Evolutionary conservation across 1,140 invertebrate genomes (phyloP).

Genomic region (Vanessa tameamea): DNA sequence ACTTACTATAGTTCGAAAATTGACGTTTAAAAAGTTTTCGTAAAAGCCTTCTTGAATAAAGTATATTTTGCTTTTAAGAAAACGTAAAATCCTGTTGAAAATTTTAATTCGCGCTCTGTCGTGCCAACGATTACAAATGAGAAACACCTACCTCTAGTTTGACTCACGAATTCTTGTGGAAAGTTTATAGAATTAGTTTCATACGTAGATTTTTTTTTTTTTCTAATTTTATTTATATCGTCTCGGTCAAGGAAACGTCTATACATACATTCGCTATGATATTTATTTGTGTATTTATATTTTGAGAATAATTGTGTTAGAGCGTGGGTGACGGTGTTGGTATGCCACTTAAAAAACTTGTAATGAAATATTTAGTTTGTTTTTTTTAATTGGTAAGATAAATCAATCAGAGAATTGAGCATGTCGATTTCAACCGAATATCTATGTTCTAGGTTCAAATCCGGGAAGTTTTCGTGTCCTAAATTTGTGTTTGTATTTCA

Average conservation of each 20-base stretch:
- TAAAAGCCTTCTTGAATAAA: no score
- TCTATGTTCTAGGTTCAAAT: no score
- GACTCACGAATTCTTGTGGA: conserved; percentile 3
- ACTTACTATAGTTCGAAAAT: no score
- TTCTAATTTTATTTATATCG: background rate
- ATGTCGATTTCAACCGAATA: no score
- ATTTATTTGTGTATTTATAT: conserved; percentile 11
- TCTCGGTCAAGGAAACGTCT: conserved; percentile 6
- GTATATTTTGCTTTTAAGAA: no score
- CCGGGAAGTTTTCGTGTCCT: no score
- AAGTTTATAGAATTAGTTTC: conserved; percentile 1
- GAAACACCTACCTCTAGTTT: background rate
- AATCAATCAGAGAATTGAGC: no score
- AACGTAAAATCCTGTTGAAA: background rate
- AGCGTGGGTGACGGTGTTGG: background rate
- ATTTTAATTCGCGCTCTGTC: background rate
- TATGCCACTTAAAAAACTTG: no score
- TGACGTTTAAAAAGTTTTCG: no score
- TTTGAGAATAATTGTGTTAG: background rate
- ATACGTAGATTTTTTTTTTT: background rate
- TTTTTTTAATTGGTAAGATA: no score
- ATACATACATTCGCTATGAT: background rate
- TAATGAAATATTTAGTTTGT: no score
- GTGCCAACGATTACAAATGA: background rate
- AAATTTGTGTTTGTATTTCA: no score